Evolutionary conservation across 2,113 vertebrate species (phyloP), one percentile per base, ranked within the genome.

Genomic region (Epinephelus moara): DNA sequence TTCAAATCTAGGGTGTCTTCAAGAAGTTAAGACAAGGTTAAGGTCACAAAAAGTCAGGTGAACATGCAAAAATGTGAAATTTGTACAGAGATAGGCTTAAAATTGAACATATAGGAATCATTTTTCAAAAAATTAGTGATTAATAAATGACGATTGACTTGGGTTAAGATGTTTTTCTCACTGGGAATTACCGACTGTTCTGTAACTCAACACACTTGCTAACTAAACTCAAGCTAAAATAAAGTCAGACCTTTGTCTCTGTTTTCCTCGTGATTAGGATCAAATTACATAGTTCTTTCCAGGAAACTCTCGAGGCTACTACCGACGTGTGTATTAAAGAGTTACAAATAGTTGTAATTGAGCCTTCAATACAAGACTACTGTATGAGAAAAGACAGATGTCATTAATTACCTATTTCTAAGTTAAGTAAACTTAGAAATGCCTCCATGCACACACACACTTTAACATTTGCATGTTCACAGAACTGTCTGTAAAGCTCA

Each of bases 381-480:
- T 45, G 42, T 45, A 45, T 45, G 9, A 45, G 9, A 45, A 45
- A 45, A 45, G 42, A 12, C 42, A 45, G 8, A 12, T 45, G 42
- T 7, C 33, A 37, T 37, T 8, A 7, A 30, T 4, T 4, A 30
- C 4, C 4, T 4, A 30, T 30, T 30, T 30, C 30, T 30, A 30
- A 30, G 30, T 30, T 86, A 86, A 84, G 90, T 75, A 66, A 81
- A 86, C 82, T 82, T 55, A 42, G 53, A 86, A 70, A n/a, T 37
- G 77, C 42, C 12, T 82, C 14, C 42, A 6, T 40, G n/a, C 71
- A 69, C 74, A 17, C 45, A 50, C 33, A 67, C 85, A 66, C 85
- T 79, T 40, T 71, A 64, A 82, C 70, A 85, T 87, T 85, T 82
- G 64, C 81, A 91, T 84, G 70, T 87, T 90, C 74, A 64, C 23